Evolutionary conservation across 2,888 invertebrate genomes (phyloP).

Genomic region (Caenorhabditis sulstoni): DNA sequence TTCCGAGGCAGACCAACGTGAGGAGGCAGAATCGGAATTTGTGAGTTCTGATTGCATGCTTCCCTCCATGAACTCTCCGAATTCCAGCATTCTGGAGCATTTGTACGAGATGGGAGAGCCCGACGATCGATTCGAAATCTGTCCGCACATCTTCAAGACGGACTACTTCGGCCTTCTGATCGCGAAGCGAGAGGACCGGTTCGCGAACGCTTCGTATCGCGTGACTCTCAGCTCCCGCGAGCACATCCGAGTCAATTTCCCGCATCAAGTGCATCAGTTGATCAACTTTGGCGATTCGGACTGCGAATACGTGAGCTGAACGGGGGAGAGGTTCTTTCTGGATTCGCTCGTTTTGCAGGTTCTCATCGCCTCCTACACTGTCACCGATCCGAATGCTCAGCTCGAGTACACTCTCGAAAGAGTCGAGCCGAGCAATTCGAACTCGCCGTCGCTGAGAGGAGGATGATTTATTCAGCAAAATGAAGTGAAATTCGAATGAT

Average conservation of each 20-base stretch:
- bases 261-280: conserved; percentile 32
- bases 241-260: conserved; percentile 45
- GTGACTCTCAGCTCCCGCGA: conserved; percentile 11
- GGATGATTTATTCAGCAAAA: background rate
- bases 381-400: conserved; percentile 28
- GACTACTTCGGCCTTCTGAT: conserved; percentile 60
- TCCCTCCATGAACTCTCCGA: background rate
- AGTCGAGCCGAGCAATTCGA: conserved; percentile 10
- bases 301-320: conserved; percentile 45
- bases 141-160: conserved; percentile 35
- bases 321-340: background rate
- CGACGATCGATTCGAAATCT: conserved; percentile 27
- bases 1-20: conserved; percentile 19
- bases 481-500: background rate
- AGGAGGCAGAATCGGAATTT: conserved; percentile 28
- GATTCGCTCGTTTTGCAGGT: conserved; percentile 14
- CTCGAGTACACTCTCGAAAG: conserved; percentile 23
- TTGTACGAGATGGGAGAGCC: conserved; percentile 44
- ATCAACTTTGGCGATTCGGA: conserved; percentile 51
- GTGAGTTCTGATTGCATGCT: conserved; percentile 34
- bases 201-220: conserved; percentile 15
- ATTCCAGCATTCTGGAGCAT: conserved; percentile 48
- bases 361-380: conserved; percentile 37
- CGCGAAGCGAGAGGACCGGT: conserved; percentile 35
- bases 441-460: conserved; percentile 17